These are phyloP conservation scores for Villa cingulata DNA, from an alignment of 2,888 invertebrate genomes.

Conservation along the genomic window DNA sequence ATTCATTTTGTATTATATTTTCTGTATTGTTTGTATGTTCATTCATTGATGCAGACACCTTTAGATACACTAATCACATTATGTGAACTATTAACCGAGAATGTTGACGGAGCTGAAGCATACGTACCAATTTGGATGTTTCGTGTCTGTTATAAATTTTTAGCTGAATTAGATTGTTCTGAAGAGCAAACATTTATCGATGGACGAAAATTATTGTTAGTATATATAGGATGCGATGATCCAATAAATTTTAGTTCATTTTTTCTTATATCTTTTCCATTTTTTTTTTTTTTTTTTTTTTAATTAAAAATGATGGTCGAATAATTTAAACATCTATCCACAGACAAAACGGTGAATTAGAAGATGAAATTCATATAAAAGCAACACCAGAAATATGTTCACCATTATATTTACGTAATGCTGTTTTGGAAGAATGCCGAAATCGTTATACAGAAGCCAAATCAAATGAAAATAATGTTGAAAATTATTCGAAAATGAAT, in stretches of 20 bases:
- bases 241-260: too few relatives aligned
- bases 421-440: conserved; percentile 14
- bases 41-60: background rate
- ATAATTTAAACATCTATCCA: too few relatives aligned
- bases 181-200: conserved; percentile 17
- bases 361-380: conserved; percentile 15
- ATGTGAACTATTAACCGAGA: conserved; percentile 68
- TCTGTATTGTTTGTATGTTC: background rate
- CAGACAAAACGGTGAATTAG: conserved; percentile 17
- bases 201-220: conserved; percentile 19
- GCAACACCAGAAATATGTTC: conserved; percentile 17
- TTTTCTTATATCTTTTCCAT: too few relatives aligned
- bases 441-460: conserved; percentile 5
- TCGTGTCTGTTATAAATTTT: conserved; percentile 43
- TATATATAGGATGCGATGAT: too few relatives aligned
- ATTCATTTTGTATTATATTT: too few relatives aligned
- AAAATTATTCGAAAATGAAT: too few relatives aligned
- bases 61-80: conserved; percentile 60
- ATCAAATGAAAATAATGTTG: too few relatives aligned
- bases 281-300: conserved; percentile 3
- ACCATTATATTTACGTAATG: conserved; percentile 15
- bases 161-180: conserved; percentile 41
- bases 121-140: conserved; percentile 54
- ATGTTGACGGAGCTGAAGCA: conserved; percentile 71
- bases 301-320: too few relatives aligned